Conservation (phyloP, 92 coral and sea anemone species). For the Actinostola sp. region DNA sequence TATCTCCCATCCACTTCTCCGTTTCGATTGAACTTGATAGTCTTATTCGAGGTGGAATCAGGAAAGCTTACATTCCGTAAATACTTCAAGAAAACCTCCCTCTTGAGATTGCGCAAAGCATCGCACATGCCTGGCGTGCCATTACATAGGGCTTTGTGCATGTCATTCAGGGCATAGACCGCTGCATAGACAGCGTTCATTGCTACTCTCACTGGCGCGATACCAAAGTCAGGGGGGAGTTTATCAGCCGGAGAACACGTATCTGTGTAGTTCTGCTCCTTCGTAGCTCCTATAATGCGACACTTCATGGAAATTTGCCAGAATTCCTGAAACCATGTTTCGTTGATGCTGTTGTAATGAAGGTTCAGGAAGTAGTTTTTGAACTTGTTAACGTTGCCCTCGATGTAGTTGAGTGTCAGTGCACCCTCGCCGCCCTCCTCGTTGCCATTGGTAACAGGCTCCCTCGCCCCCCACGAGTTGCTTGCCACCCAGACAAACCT, state of each 20-base stretch:
- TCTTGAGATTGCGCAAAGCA: constrained; percentile 53
- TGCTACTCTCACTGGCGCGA: constrained; percentile 88
- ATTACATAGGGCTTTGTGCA: constrained; percentile 67
- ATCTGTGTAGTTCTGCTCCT: constrained; percentile 32
- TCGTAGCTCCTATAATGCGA: constrained; percentile 47
- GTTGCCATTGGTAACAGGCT: constrained; percentile 78
- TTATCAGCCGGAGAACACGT: constrained; percentile 52
- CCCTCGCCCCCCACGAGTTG: constrained; percentile 93
- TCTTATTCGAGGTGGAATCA: constrained; percentile 66
- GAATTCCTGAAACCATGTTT: constrained; percentile 91
- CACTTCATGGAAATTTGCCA: constrained; percentile 76
- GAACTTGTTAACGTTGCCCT: constrained; percentile 78
- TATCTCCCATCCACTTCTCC: constrained; percentile 82
- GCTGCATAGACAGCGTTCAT: constrained; percentile 90
- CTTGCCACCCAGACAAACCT: constrained; percentile 87
- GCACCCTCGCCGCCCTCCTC: constrained; percentile 90
- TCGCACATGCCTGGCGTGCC: constrained; percentile 57
- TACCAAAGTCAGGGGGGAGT: constrained; percentile 48
- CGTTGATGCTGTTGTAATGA: constrained; percentile 40
- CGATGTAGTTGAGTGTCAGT: constrained; percentile 79
- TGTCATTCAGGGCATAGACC: constrained; percentile 80
- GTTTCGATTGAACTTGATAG: constrained; percentile 69
- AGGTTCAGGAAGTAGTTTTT: constrained; percentile 54
- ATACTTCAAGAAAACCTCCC: constrained; percentile 58
- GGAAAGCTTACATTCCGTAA: constrained; percentile 81